These are phyloP conservation scores for Agrochola litura DNA, from an alignment of 2,888 invertebrate species.

Conservation along the genomic window DNA sequence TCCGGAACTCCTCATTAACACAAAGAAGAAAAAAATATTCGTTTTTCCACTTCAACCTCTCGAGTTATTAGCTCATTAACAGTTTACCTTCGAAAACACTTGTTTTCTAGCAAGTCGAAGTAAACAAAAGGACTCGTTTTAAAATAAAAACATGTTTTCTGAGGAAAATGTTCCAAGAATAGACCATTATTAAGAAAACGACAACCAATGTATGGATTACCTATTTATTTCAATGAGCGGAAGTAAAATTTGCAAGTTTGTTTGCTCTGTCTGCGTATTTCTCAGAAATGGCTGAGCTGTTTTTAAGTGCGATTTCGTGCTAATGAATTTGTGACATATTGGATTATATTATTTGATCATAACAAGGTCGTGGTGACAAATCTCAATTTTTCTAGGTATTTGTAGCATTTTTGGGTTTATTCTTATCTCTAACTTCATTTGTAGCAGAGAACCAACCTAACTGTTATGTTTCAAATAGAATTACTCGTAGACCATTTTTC, in stretches of 20 bases:
- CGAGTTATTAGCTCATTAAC: conserved; percentile 39
- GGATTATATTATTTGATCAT: conserved; percentile 21
- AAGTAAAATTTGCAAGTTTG: conserved; percentile 27
- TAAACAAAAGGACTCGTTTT: conserved; percentile 44
- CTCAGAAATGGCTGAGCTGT: conserved; percentile 30
- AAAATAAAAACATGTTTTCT: conserved; percentile 47
- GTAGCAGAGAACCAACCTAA: neutral
- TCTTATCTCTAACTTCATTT: no score
- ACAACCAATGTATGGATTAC: conserved; percentile 20
- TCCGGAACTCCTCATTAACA: conserved; percentile 12
- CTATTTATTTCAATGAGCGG: conserved; percentile 33
- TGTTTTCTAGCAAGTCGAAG: conserved; percentile 31
- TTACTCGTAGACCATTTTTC: no score
- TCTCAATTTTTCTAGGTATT: neutral
- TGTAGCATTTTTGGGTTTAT: neutral
- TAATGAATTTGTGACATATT: conserved; percentile 48
- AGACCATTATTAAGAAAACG: conserved; percentile 20
- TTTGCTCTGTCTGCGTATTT: conserved; percentile 29
- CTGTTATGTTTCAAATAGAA: neutral
- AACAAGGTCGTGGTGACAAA: conserved; percentile 26
- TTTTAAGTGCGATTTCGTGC: conserved; percentile 46
- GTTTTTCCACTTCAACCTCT: neutral
- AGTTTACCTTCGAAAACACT: conserved; percentile 42
- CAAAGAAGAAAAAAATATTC: conserved; percentile 19
- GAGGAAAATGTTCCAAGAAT: conserved; percentile 20